These are phyloP conservation scores for Tupiocoris notatus DNA, from an alignment of 2,888 invertebrate species.

Conservation along the genomic window DNA sequence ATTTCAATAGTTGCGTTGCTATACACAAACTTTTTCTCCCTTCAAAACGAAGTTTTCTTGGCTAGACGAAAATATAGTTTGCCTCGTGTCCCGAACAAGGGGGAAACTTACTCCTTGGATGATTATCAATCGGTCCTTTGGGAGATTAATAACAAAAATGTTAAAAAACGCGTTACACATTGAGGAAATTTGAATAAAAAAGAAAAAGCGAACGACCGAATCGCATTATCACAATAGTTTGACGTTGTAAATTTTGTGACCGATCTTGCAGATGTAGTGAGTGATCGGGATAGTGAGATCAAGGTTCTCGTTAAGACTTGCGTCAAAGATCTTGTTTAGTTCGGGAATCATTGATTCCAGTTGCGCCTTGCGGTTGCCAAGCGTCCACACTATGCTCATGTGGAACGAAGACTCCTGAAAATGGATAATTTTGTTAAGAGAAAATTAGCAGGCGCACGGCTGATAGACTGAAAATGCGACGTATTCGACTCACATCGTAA, in stretches of 20 bases:
- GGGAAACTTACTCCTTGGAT: too few relatives aligned
- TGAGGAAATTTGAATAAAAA: too few relatives aligned
- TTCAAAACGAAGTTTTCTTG: too few relatives aligned
- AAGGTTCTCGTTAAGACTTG: conserved; percentile 22
- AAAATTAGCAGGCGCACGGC: background rate
- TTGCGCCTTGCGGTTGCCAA: conserved; percentile 42
- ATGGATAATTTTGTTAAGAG: background rate
- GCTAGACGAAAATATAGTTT: too few relatives aligned
- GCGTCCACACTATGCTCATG: conserved; percentile 46
- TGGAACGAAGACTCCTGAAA: conserved; percentile 45
- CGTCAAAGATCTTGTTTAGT: conserved; percentile 35
- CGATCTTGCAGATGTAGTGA: conserved; percentile 36
- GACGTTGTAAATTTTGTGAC: conserved; percentile 38
- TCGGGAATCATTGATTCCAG: conserved; percentile 37
- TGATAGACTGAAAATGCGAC: background rate
- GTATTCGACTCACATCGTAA: conserved; percentile 70
- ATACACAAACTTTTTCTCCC: too few relatives aligned
- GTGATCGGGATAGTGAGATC: conserved; percentile 36
- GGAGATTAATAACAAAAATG: too few relatives aligned
- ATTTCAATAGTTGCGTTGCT: too few relatives aligned
- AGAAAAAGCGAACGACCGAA: too few relatives aligned
- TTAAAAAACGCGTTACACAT: too few relatives aligned
- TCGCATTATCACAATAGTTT: conserved; percentile 34
- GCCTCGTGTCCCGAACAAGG: too few relatives aligned
- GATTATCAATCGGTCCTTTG: too few relatives aligned